Percentiles rank a stretch among this genome's conserved stretches.
These are phyloP conservation scores for Corvus cornix DNA, from an alignment of 2,113 vertebrate genomes.

Conservation along the genomic window DNA sequence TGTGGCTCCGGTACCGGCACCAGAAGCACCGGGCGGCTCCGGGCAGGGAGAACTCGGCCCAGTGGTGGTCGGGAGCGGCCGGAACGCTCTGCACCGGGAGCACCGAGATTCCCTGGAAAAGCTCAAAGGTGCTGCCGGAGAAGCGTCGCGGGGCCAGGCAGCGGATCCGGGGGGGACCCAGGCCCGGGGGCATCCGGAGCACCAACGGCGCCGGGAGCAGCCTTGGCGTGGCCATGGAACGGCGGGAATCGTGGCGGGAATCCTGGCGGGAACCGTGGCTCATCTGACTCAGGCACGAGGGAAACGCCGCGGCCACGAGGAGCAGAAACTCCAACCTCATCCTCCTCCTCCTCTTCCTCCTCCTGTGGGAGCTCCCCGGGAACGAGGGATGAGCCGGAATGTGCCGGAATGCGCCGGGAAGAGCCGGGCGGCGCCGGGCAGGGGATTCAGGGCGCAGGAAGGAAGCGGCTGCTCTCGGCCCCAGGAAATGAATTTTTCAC, in stretches of 20 bases:
- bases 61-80: background rate
- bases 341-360: background rate
- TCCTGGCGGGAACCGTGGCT: background rate
- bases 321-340: background rate
- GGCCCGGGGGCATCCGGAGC: background rate
- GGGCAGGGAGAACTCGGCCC: background rate
- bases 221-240: rapidly evolving
- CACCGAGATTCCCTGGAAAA: rapidly evolving
- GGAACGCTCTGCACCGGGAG: rapidly evolving
- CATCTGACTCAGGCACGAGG: background rate
- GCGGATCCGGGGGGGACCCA: background rate
- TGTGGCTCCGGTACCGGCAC: background rate
- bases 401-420: background rate
- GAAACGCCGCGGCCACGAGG: background rate
- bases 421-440: background rate
- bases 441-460: background rate
- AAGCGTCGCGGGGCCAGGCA: background rate
- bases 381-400: background rate
- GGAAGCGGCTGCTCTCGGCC: background rate
- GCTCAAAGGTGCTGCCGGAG: background rate
- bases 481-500: background rate
- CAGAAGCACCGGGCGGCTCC: background rate
- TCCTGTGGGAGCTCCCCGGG: background rate
- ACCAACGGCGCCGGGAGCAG: background rate
- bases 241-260: background rate